A percentile compares a stretch with the other conserved stretches of the same genome.
Conservation (phyloP, 2,797 vertebrate genomes). For the Rhinella marina region DNA sequence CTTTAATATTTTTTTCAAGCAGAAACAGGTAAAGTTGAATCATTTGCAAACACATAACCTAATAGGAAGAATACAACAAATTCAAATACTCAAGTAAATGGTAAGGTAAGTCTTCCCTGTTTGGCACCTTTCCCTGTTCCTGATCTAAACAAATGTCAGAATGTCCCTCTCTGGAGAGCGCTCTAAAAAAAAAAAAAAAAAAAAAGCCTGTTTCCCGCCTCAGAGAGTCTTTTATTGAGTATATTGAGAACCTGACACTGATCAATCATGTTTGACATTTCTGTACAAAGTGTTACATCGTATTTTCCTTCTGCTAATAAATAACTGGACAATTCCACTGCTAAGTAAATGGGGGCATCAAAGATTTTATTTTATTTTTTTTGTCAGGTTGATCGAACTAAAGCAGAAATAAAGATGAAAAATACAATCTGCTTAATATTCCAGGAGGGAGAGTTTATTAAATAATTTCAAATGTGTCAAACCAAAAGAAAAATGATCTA, state of each 20-base stretch:
- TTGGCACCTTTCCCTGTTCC: background rate
- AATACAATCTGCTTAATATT: slow-evolving; percentile 39
- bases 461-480: slow-evolving; percentile 40
- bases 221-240: slow-evolving; percentile 34
- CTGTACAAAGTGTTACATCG: background rate
- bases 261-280: slow-evolving; percentile 57
- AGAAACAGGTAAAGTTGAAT: background rate
- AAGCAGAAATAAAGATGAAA: slow-evolving; percentile 7
- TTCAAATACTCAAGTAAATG: background rate
- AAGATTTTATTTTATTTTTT: background rate
- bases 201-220: slow-evolving; percentile 26
- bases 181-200: slow-evolving; percentile 3
- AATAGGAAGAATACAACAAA: background rate
- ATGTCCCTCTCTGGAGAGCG: slow-evolving; percentile 8
- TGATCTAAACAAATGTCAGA: slow-evolving; percentile 40
- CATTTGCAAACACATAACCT: background rate
- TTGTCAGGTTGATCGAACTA: background rate
- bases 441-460: slow-evolving; percentile 22
- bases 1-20: background rate
- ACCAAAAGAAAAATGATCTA: slow-evolving; percentile 30
- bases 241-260: slow-evolving; percentile 40
- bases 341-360: background rate
- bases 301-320: slow-evolving; percentile 36
- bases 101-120: background rate
- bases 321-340: slow-evolving; percentile 34